Evolutionary conservation across 2,888 invertebrate species (phyloP), one percentile per base, ranked within the genome.

Genomic region (Aricia artaxerxes): DNA sequence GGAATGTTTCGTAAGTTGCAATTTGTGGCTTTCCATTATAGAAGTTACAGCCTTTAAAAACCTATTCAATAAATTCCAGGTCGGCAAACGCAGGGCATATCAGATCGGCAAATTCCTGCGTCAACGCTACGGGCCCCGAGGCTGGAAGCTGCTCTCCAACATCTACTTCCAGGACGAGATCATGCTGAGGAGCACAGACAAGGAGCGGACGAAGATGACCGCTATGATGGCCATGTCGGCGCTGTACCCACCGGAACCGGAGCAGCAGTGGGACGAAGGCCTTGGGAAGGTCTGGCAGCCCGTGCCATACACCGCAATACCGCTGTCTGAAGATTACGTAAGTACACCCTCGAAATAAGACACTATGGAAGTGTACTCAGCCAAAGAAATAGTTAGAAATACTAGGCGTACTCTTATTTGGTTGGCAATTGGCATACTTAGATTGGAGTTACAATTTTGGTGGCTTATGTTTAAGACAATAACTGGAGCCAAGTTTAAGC

Each of bases 161-260:
- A 73, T 92, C 5, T 94, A 92, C 86, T 82, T 87, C 0, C 85
- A 84, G 2, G 87, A 91, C 40, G 91, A 94, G 82, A 88, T 94
- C 44, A 80, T 85, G 4, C 83, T 93, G 72, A 85, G 91, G 40
- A 91, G 90, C 79, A 94, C 94, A 0, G 92, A 93, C n/a, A 93
- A 94, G 84, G 93, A 94, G 49, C 84, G 94, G 76, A 91, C 94
- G 0, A 93, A 94, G 85, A 94, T 94, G 94, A 94, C 91, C 0
- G 87, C 85, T 0, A 87, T 87, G 82, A 86, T 92, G 61, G 93
- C 93, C 0, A 92, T 93, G 91, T 86, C 93, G 0, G 92, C 93
- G 7, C 82, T 85, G 1, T 94, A 91, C 84, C 93, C 94, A 0
- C 94, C 94, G 0, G 91, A 88, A 24, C 73, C 82, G 0, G 92